phyloP scores from a whole-genome alignment of 2,113 vertebrate genomes.

The Microtus richardsoni region DNA sequence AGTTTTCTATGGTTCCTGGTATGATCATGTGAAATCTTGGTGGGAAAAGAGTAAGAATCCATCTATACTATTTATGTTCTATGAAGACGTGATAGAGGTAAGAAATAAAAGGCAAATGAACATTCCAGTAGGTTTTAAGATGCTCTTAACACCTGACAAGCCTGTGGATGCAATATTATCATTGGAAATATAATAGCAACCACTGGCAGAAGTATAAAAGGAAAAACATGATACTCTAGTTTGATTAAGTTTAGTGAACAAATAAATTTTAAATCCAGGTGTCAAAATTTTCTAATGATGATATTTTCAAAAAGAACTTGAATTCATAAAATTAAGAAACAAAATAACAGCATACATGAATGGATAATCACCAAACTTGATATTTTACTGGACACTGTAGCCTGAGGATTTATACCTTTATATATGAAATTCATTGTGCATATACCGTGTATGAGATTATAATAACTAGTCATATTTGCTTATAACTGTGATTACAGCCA shows the following conservation, averaged over 20 bases:
- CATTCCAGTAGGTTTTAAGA: constrained; percentile 19
- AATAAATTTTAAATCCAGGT: neutral
- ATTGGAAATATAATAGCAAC: neutral
- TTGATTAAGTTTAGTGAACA: neutral
- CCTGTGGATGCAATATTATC: neutral
- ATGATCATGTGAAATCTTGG: constrained; percentile 69
- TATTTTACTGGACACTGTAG: neutral
- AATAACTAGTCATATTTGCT: neutral
- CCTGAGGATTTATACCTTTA: neutral
- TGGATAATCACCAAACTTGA: neutral
- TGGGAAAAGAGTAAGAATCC: constrained; percentile 69
- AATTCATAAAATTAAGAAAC: neutral
- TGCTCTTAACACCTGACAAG: neutral
- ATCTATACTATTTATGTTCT: constrained; percentile 67
- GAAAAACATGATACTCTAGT: neutral
- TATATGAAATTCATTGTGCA: neutral
- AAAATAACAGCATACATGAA: neutral
- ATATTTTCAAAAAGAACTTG: neutral
- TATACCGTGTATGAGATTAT: neutral
- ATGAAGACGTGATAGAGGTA: constrained; percentile 76
- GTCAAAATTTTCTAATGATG: neutral
- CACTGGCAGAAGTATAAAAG: neutral
- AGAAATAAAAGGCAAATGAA: neutral
- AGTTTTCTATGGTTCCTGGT: constrained; percentile 78
- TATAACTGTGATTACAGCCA: neutral